Base-by-base conservation (phyloP, 2,888 invertebrate species). In the Steinernema hermaphroditum region DNA sequence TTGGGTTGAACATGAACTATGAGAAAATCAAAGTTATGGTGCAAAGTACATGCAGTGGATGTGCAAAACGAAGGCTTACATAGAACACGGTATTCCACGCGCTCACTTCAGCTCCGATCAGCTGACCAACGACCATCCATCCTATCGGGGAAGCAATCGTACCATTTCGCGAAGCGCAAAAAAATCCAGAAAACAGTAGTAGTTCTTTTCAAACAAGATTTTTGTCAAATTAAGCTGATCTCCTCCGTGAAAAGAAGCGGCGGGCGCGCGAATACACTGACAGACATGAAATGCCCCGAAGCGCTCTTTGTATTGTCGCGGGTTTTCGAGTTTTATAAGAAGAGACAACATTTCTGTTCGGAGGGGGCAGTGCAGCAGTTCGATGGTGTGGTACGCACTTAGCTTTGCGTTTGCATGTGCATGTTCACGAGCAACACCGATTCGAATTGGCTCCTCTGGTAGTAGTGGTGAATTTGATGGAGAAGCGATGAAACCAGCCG, bases 271-370 rank as follows among this genome's bases (percentile, higher is more conserved):
- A 46, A 9, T 16, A 62, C 37, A 37, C 12, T 16, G 32, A 62
- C 32, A 62, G 62, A 62, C 62, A 62, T 62, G 27, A 62, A 62
- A 62, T 62, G 62, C 62, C 62, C 62, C 32, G 62, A 62, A 62
- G 62, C 62, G 62, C 32, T 62, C 62, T 62, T 62, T 29, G 29
- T 62, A 62, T 62, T 62, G 62, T 62, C 62, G 27, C 62, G 62
- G 62, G 62, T 62, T 62, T 62, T 62, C 62, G 62, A 62, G 62
- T 62, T 62, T 62, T 62, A 62, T 62, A 32, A 62, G 62, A 34
- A 62, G 62, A 62, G 62, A 62, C 62, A 62, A 29, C 62, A 62
- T 62, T 62, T 62, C 32, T n/a, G n/a, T n/a, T 16, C 27, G 62
- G 1, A 27, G 4, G 32, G 4, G 22, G 46, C 22, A 46, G 46